phyloP scores from a whole-genome alignment of 2,113 vertebrate species.

The Pomatorhinus ruficollis region DNA sequence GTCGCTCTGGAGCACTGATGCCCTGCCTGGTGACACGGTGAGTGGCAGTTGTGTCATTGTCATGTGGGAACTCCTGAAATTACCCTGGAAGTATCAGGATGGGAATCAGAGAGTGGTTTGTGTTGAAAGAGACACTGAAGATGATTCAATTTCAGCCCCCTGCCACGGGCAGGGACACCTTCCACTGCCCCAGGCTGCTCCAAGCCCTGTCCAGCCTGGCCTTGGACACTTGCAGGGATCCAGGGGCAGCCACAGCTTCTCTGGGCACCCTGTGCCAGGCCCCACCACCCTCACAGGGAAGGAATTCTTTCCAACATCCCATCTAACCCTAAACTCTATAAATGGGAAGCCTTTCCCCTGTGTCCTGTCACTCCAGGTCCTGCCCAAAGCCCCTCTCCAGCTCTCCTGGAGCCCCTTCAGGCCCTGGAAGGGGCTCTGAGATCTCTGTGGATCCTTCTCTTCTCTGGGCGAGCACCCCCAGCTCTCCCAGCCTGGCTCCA shows the following conservation, averaged over 20 bases:
- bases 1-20: accelerated
- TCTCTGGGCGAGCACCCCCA: background rate
- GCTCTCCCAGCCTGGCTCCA: background rate
- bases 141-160: background rate
- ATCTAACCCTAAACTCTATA: accelerated
- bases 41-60: accelerated
- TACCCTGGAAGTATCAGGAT: background rate
- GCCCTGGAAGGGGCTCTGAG: background rate
- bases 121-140: background rate
- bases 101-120: background rate
- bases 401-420: background rate
- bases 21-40: background rate
- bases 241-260: background rate
- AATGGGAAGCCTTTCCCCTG: background rate
- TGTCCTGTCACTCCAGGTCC: background rate
- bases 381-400: background rate
- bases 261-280: background rate
- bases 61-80: background rate
- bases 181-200: accelerated
- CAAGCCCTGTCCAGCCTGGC: accelerated
- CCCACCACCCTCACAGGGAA: accelerated
- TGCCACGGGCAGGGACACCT: background rate
- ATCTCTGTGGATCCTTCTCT: background rate
- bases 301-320: background rate
- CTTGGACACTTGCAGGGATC: background rate